These are phyloP conservation scores for Condylura cristata DNA, from an alignment of 2,113 vertebrate genomes.

Conservation along the genomic window DNA sequence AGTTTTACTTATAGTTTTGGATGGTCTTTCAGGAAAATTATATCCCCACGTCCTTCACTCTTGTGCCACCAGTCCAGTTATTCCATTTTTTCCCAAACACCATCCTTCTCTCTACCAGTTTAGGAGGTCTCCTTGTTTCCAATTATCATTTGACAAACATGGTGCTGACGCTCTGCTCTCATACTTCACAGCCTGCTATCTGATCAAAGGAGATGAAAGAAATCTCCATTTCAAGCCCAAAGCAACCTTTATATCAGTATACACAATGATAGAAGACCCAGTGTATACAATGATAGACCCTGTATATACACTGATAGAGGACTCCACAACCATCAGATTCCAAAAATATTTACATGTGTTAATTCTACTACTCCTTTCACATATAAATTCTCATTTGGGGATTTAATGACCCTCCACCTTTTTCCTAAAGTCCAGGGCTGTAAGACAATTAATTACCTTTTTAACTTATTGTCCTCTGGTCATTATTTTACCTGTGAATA, in stretches of 20 bases:
- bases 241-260: not conserved
- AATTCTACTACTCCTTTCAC: not conserved
- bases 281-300: too few relatives aligned
- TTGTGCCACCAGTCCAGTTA: not conserved
- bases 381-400: not conserved
- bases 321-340: not conserved
- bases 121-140: not conserved
- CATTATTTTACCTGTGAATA: not conserved
- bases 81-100: not conserved
- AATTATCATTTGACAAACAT: not conserved
- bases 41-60: not conserved
- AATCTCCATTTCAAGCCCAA: not conserved
- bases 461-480: not conserved
- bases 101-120: not conserved
- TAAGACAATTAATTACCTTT: not conserved
- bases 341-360: not conserved
- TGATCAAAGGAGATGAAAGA: conserved; percentile 1
- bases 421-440: not conserved
- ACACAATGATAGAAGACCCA: not conserved
- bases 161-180: not conserved
- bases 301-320: not conserved
- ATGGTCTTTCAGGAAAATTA: not conserved
- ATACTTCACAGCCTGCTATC: not conserved
- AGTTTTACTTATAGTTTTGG: not conserved
- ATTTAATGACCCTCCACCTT: not conserved